Conservation (phyloP, 2,113 vertebrate genomes). For the Phocoena phocoena region DNA sequence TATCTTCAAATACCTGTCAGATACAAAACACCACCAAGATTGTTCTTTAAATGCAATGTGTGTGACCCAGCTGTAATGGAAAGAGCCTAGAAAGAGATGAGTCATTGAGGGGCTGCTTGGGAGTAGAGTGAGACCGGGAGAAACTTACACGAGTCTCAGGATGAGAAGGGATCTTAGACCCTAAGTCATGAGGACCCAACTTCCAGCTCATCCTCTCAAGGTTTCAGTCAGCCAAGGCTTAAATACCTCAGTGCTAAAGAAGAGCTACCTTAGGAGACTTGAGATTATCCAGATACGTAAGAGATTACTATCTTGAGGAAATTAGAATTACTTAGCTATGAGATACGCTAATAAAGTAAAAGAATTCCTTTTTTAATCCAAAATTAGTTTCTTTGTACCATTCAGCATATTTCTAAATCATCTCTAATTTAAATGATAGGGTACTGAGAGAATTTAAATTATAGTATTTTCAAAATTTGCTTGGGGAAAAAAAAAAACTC, state of each 20-base stretch:
- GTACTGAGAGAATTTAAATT: constrained; percentile 35
- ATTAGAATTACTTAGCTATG: constrained; percentile 43
- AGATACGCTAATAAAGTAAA: neutral
- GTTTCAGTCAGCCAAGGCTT: neutral
- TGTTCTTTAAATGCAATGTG: neutral
- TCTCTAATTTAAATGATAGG: constrained; percentile 18
- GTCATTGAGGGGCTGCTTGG: neutral
- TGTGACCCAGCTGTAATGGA: neutral
- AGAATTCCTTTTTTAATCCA: constrained; percentile 2
- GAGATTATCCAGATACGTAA: neutral
- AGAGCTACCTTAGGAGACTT: neutral
- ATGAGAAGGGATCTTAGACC: neutral
- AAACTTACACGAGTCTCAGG: neutral
- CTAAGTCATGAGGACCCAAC: neutral
- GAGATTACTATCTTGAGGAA: constrained; percentile 12
- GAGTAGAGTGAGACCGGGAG: neutral
- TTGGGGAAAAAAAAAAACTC: constrained; percentile 1
- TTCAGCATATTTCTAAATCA: constrained; percentile 33
- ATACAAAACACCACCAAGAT: neutral
- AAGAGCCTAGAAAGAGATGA: constrained; percentile 44
- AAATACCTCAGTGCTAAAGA: constrained; percentile 14
- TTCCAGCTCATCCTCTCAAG: neutral
- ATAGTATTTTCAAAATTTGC: constrained; percentile 23
- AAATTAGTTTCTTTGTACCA: constrained; percentile 27
- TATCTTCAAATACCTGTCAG: neutral